A percentile compares a stretch with the other conserved stretches of the same genome.
Conservation (phyloP, 2,113 vertebrate species). For the Gila orcuttii region DNA sequence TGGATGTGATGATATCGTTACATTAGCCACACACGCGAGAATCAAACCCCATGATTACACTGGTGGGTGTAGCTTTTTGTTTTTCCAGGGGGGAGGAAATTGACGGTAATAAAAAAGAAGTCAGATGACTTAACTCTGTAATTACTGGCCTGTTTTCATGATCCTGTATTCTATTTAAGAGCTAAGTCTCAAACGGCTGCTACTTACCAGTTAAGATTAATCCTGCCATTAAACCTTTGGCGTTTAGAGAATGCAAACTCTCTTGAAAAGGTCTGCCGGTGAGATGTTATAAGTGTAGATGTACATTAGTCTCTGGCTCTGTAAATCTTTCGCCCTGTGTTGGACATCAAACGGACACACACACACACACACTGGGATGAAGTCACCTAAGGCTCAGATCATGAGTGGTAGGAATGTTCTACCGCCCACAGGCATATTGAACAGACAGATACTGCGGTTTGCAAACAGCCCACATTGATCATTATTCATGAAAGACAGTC, state of each 20-base stretch:
- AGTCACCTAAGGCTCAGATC: constrained; percentile 58
- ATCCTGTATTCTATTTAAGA: constrained; percentile 58
- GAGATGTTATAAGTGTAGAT: constrained; percentile 40
- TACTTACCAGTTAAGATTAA: constrained; percentile 49
- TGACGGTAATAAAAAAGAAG: constrained; percentile 91
- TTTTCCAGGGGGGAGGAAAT: constrained; percentile 85
- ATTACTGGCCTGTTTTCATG: constrained; percentile 76
- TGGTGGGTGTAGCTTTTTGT: constrained; percentile 81
- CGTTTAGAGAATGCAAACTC: constrained; percentile 23
- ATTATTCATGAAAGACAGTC: constrained; percentile 66
- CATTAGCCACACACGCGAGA: constrained; percentile 82
- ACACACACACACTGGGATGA: constrained; percentile 26
- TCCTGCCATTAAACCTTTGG: constrained; percentile 33
- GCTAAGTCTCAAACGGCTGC: constrained; percentile 36
- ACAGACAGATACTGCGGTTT: constrained; percentile 58
- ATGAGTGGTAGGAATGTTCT: constrained; percentile 67
- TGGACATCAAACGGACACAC: constrained; percentile 33
- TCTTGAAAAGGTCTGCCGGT: background rate
- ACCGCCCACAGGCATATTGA: constrained; percentile 63
- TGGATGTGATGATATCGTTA: constrained; percentile 81
- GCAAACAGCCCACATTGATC: constrained; percentile 63
- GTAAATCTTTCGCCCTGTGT: constrained; percentile 33
- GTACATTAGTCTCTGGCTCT: constrained; percentile 34
- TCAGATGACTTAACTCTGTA: constrained; percentile 81
- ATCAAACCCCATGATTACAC: constrained; percentile 89